Evolutionary conservation across 2,888 invertebrate species (phyloP).

Genomic region (Ectemnius lituratus): DNA sequence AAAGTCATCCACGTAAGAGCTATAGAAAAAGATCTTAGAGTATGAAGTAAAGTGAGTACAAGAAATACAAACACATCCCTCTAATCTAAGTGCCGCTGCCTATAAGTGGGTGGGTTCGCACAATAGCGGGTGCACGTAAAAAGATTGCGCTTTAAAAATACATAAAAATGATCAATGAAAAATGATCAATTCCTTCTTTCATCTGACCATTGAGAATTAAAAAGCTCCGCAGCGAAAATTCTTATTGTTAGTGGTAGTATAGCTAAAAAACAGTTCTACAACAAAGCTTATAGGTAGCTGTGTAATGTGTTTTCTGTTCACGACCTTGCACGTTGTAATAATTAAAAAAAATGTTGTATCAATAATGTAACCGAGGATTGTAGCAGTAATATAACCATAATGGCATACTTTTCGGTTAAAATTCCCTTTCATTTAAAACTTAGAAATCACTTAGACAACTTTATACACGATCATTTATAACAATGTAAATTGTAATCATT

Average conservation of each 20-base stretch:
- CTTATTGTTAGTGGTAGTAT: conserved; percentile 45
- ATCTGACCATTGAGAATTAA: conserved; percentile 51
- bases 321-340: conserved; percentile 26
- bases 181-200: conserved; percentile 43
- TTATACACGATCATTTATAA: conserved; percentile 77
- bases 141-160: conserved; percentile 56
- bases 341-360: conserved; percentile 47
- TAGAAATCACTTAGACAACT: conserved; percentile 77
- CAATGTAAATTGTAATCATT: conserved; percentile 77
- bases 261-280: conserved; percentile 44
- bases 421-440: conserved; percentile 74
- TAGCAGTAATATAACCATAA: conserved; percentile 63
- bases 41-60: conserved; percentile 73
- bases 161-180: conserved; percentile 54
- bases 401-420: conserved; percentile 74
- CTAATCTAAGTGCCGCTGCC: conserved; percentile 72
- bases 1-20: conserved; percentile 70
- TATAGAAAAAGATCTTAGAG: conserved; percentile 73
- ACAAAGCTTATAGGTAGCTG: conserved; percentile 53
- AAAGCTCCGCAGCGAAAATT: conserved; percentile 54
- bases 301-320: conserved; percentile 44
- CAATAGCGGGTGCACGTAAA: conserved; percentile 53
- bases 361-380: conserved; percentile 60
- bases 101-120: conserved; percentile 67
- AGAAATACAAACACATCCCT: conserved; percentile 74